Percentiles rank a stretch among this genome's conserved stretches.
Conservation (phyloP, 2,888 invertebrate genomes). For the Pheosia tremula region DNA sequence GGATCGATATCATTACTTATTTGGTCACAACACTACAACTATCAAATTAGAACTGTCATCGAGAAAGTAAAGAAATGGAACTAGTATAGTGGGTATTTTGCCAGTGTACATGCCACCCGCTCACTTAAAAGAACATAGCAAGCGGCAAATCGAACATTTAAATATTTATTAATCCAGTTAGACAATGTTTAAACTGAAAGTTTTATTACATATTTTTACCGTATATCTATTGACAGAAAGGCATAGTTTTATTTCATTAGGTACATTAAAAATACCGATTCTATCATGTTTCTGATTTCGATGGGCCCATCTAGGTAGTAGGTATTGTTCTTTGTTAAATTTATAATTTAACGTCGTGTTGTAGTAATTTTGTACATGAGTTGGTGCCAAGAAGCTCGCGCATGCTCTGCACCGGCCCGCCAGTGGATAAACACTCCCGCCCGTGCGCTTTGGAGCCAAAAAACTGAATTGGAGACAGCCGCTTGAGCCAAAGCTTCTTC, state of each 20-base stretch:
- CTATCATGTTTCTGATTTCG: too few relatives aligned
- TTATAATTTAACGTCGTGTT: slow-evolving; percentile 32
- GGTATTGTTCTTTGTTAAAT: neutral
- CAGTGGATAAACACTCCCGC: slow-evolving; percentile 56
- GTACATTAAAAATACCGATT: neutral
- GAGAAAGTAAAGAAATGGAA: too few relatives aligned
- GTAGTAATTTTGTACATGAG: slow-evolving; percentile 64
- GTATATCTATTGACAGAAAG: neutral
- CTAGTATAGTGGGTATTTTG: too few relatives aligned
- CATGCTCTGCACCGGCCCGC: slow-evolving; percentile 53
- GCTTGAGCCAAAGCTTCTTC: slow-evolving; percentile 60
- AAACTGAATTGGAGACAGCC: slow-evolving; percentile 46
- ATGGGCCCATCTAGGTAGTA: too few relatives aligned
- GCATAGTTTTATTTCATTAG: neutral
- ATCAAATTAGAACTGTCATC: too few relatives aligned
- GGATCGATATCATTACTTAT: too few relatives aligned
- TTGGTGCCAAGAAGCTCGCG: slow-evolving; percentile 59
- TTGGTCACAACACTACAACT: too few relatives aligned
- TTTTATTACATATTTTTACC: neutral
- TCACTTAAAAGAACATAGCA: too few relatives aligned
- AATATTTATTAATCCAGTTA: neutral
- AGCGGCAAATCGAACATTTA: too few relatives aligned
- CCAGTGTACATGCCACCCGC: too few relatives aligned
- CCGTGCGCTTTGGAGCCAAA: slow-evolving; percentile 63
- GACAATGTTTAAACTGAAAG: neutral